Evolutionary conservation across 2,113 vertebrate genomes (phyloP), one percentile per base, ranked within the genome.

Genomic region (Myrmecophaga tridactyla): DNA sequence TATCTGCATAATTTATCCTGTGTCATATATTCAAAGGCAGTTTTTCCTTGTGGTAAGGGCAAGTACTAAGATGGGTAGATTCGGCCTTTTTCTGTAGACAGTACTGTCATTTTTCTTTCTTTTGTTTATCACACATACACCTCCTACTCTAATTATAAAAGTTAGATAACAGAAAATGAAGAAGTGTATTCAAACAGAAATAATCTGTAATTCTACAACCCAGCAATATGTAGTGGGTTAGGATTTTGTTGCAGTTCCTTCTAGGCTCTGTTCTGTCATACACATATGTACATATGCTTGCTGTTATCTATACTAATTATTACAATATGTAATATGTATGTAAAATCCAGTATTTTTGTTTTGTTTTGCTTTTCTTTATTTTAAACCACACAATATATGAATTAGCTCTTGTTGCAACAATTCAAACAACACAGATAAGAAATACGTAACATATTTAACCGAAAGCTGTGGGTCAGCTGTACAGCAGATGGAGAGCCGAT

Each of bases 81-180:
- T 58, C 36, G 83, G 7, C 36, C 53, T 83, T 89, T 72, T 58
- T 88, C 31, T 20, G 43, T 77, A 81, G 72, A 27, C 0, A 85
- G 43, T 36, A 29, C 5, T 23, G 21, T 39, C 17, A 41, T 41
- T 67, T 85, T 80, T 48, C 7, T 77, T 89, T 51, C 15, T 70
- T 51, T 70, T 77, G 15, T 58, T 65, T 60, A 21, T 56, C 60
- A 31, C 4, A 39, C 23, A 83, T 48, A 6, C 20, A 62, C 4
- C n/a, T 4, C 11, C 39, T 72, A 82, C 20, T 70, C 31, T 94
- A 63, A 86, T 83, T 73, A 83, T n/a, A 41, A 95, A 92, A 89
- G 5, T 60, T 51, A 65, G 13, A 36, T 21, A 80, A 88, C 29
- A 51, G 69, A 90, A 62, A 48, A 58, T 56, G 39, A 39, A 65